These are phyloP conservation scores for Phylloscopus trochiloides DNA, from an alignment of 2,113 vertebrate species.

Conservation along the genomic window DNA sequence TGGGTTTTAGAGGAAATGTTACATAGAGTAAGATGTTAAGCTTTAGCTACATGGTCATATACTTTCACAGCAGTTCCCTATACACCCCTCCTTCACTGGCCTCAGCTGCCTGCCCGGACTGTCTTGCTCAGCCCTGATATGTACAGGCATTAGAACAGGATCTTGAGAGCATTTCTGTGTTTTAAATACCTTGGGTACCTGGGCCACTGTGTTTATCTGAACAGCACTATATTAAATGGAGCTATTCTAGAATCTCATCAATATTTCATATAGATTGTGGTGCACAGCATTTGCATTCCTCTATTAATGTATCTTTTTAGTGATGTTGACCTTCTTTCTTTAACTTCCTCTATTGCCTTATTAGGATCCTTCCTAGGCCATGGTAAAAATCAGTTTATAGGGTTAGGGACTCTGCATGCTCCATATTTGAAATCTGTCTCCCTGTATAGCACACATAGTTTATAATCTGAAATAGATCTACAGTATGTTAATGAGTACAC, in stretches of 20 bases:
- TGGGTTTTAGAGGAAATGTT: background rate
- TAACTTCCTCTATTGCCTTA: background rate
- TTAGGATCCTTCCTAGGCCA: background rate
- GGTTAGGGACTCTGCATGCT: accelerated
- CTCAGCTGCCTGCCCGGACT: background rate
- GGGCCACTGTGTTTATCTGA: background rate
- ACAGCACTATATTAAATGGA: background rate
- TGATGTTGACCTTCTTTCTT: background rate
- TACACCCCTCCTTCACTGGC: background rate
- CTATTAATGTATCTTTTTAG: background rate
- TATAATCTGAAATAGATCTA: background rate
- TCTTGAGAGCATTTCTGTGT: background rate
- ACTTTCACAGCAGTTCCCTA: background rate
- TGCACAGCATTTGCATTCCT: background rate
- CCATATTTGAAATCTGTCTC: background rate
- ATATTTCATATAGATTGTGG: background rate
- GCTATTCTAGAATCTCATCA: background rate
- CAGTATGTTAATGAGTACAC: background rate
- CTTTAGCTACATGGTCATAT: background rate
- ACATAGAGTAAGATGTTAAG: background rate
- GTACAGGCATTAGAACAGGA: background rate
- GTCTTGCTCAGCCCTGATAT: background rate
- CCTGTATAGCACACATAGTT: background rate
- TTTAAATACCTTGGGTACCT: background rate
- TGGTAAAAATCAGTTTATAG: background rate